phyloP scores from a whole-genome alignment of 64 coral and sea anemone species.

The Stichodactyla mertensii region DNA sequence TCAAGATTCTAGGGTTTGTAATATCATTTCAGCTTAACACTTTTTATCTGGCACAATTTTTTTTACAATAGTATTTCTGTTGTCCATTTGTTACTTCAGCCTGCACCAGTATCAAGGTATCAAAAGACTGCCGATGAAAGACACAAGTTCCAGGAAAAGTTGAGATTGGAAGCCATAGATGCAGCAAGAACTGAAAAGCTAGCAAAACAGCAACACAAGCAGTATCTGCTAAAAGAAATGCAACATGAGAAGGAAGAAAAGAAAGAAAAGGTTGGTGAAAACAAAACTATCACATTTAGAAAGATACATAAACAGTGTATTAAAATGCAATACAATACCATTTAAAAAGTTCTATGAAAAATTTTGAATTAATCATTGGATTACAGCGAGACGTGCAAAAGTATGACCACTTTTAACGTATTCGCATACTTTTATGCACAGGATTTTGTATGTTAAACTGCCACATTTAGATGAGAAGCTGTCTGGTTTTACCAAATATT shows the following conservation, averaged over 20 bases:
- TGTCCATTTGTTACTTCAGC: constrained; percentile 4
- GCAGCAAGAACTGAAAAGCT: constrained; percentile 83
- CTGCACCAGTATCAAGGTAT: constrained; percentile 79
- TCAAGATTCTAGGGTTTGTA: neutral
- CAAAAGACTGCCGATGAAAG: constrained; percentile 93
- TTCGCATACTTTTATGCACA: too few species aligned
- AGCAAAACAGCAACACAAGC: constrained; percentile 76
- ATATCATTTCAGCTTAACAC: too few species aligned
- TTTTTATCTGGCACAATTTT: neutral
- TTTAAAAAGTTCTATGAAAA: too few species aligned
- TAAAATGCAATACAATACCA: neutral
- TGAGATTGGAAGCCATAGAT: constrained; percentile 95
- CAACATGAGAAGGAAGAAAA: constrained; percentile 75
- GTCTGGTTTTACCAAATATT: too few species aligned
- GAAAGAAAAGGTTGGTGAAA: constrained; percentile 48
- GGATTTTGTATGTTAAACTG: too few species aligned
- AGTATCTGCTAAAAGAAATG: constrained; percentile 79
- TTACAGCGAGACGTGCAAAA: too few species aligned
- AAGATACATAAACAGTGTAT: neutral
- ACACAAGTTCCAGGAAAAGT: constrained; percentile 92
- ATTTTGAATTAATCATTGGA: too few species aligned
- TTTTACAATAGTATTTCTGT: too few species aligned
- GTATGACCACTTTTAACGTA: too few species aligned
- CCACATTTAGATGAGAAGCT: too few species aligned
- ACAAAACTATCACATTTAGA: neutral